Evolutionary conservation across 2,113 vertebrate species (phyloP), one percentile per base, ranked within the genome.

Genomic region (Corvus moneduloides): DNA sequence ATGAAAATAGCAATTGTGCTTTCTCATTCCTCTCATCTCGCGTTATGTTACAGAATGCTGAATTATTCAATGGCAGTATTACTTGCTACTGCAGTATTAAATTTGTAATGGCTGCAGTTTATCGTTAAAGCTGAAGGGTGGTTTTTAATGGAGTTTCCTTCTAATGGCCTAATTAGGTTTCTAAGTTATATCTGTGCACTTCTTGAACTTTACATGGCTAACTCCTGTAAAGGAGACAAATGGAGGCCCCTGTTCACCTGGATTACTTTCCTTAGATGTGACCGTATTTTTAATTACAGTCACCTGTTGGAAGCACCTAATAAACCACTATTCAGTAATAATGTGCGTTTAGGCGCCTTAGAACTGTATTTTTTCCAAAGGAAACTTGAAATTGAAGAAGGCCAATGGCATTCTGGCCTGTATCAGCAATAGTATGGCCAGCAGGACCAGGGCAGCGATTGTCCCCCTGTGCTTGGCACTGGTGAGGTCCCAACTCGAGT

Each of bases 151-250:
- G 93, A 94, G 94, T 97, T 97, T 98, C 96, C 59, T 92, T 95
- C 94, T 98, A 96, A 97, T 97, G 92, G 93, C 96, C 94, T 98
- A 96, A 98, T 98, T 98, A 97, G 97, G 84, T 96, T 96, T 83
- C 85, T 94, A 82, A 96, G 93, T 96, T 97, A 82, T 94, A 96
- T 93, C 89, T 91, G 72, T 96, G 89, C 63, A 86, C 84, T 96
- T 75, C 81, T 94, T 97, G 77, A 97, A 88, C 95, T 94, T 97
- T 93, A 96, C 92, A 33, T 94, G 89, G 64, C 68, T 96, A 94
- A 61, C 78, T 46, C 83, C 78, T 72, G 61, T 84, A 94, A 75
- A 88, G 76, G 64, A 90, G 52, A 86, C 80, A 95, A 96, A 97
- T 79, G 80, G 68, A 96, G 86, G 61, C 81, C 67, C 62, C 35